phyloP scores from a whole-genome alignment of 2,797 vertebrate species.

The Molossus molossus region DNA sequence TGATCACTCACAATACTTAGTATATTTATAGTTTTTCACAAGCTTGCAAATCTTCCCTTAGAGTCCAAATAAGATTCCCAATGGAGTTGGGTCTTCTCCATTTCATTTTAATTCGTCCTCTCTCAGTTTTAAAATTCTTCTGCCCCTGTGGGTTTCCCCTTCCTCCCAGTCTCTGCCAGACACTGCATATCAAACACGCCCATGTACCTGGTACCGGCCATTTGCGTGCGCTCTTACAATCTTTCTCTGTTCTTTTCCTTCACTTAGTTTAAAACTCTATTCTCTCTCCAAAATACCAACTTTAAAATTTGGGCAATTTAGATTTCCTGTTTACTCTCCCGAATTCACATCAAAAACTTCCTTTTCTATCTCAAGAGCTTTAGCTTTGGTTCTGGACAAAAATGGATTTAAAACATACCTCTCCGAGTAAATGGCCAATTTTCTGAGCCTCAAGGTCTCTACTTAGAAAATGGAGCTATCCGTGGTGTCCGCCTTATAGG shows the following conservation, averaged over 20 bases:
- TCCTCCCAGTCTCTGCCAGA: slow-evolving; percentile 2
- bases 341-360: slow-evolving; percentile 22
- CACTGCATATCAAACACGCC: background rate
- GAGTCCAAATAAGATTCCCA: slow-evolving; percentile 26
- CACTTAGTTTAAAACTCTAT: slow-evolving; percentile 37
- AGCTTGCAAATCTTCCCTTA: background rate
- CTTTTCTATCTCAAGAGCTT: slow-evolving; percentile 34
- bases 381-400: slow-evolving; percentile 43
- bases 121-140: slow-evolving; percentile 46
- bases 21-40: background rate
- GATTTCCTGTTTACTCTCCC: background rate
- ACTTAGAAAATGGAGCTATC: background rate
- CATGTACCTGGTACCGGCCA: background rate
- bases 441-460: background rate
- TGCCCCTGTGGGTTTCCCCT: background rate
- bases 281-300: slow-evolving; percentile 35
- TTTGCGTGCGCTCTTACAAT: background rate
- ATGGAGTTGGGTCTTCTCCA: background rate
- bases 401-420: slow-evolving; percentile 30
- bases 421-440: background rate
- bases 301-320: background rate
- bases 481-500: background rate
- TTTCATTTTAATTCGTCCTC: background rate
- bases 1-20: background rate
- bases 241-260: background rate